Evolutionary conservation across 2,113 vertebrate species (phyloP).

Genomic region (Sialia sialis): DNA sequence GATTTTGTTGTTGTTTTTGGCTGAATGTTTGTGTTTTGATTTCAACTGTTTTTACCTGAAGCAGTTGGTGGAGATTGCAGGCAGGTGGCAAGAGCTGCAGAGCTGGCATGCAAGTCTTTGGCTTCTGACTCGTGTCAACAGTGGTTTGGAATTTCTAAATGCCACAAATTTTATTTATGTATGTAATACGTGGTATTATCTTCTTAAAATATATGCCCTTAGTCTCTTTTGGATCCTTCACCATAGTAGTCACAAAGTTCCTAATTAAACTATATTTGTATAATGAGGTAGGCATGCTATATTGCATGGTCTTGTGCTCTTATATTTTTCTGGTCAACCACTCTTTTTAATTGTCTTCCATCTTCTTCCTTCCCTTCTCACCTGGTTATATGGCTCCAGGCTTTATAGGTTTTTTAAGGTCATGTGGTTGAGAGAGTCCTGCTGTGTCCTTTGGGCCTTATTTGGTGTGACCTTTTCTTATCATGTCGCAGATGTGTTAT

Average conservation of each 20-base stretch:
- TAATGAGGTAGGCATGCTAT: neutral
- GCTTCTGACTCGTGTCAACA: neutral
- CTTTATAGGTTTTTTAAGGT: neutral
- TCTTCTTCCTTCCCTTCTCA: neutral
- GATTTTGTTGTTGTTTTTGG: neutral
- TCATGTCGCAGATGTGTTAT: neutral
- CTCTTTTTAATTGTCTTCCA: neutral
- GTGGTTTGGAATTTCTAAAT: neutral
- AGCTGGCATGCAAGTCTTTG: neutral
- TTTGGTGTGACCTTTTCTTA: neutral
- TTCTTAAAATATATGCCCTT: neutral
- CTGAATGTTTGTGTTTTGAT: neutral
- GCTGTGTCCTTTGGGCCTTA: neutral
- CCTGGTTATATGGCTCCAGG: neutral
- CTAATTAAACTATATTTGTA: conserved; percentile 11
- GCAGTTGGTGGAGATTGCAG: neutral
- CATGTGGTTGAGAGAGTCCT: neutral
- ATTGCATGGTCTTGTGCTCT: neutral
- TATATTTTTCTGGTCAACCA: neutral
- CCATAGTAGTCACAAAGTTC: neutral
- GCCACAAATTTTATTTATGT: conserved; percentile 1
- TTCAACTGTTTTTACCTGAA: neutral
- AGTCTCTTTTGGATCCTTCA: conserved; percentile 14
- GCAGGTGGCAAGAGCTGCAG: neutral
- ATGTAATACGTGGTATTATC: neutral